phyloP scores from a whole-genome alignment of 2,888 invertebrate genomes.

The Cyaniris semiargus region DNA sequence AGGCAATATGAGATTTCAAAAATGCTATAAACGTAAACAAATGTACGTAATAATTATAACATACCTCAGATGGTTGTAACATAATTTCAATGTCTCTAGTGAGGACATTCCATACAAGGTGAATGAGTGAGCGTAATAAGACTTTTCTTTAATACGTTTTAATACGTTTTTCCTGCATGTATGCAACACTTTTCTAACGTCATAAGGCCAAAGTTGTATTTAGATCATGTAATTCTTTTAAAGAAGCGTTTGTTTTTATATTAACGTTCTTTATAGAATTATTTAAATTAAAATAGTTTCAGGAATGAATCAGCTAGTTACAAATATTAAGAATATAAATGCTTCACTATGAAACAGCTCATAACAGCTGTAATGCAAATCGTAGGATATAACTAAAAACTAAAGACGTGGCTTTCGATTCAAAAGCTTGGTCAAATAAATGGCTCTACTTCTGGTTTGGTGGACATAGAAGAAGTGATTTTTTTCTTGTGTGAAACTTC shows the following conservation, averaged over 20 bases:
- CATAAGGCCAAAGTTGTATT: neutral
- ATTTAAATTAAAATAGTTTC: too few relatives aligned
- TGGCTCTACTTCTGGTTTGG: too few relatives aligned
- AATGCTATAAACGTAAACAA: slow-evolving; percentile 14
- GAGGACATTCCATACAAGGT: slow-evolving; percentile 14
- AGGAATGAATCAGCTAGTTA: too few relatives aligned
- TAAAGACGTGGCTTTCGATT: too few relatives aligned
- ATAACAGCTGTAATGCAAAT: too few relatives aligned
- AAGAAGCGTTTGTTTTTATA: neutral
- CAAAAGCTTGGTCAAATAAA: too few relatives aligned
- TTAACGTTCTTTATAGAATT: neutral
- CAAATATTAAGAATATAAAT: too few relatives aligned
- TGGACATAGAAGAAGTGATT: too few relatives aligned
- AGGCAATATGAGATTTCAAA: neutral
- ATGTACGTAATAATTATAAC: slow-evolving; percentile 16
- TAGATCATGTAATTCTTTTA: neutral
- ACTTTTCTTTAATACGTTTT: slow-evolving; percentile 3
- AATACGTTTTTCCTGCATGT: neutral
- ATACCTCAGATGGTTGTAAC: neutral
- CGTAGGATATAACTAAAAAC: too few relatives aligned
- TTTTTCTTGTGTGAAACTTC: too few relatives aligned
- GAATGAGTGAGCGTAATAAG: neutral
- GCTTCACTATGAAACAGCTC: too few relatives aligned
- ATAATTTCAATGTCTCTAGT: slow-evolving; percentile 13
- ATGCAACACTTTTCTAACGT: slow-evolving; percentile 12